These are phyloP conservation scores for Smittia aterrima DNA, from an alignment of 2,888 invertebrate genomes.

Conservation along the genomic window DNA sequence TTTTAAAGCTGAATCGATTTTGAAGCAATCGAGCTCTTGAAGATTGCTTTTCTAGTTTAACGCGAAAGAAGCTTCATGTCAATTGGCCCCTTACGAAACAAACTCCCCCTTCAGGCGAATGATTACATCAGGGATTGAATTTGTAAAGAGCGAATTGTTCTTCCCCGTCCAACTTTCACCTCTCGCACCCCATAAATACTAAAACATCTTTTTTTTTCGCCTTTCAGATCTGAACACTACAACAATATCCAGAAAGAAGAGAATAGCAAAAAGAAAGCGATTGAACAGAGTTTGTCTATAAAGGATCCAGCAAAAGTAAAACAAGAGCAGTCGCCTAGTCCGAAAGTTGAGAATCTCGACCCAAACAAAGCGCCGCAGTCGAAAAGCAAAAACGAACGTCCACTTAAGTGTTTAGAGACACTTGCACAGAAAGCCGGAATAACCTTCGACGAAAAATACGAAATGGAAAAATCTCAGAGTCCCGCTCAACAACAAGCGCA, in stretches of 20 bases:
- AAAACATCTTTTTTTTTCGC: neutral
- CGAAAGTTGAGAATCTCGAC: conserved; percentile 52
- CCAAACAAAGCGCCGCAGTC: conserved; percentile 48
- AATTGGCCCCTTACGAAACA: no score
- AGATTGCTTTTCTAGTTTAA: no score
- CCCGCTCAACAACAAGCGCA: conserved; percentile 53
- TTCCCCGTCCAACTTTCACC: no score
- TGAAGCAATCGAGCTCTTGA: no score
- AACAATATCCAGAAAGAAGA: conserved; percentile 60
- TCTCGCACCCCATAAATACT: no score
- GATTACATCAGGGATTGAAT: no score
- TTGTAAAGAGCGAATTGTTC: no score
- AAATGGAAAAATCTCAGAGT: conserved; percentile 65
- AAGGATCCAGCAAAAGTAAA: conserved; percentile 48
- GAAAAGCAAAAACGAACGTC: conserved; percentile 50
- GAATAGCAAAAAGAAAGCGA: conserved; percentile 34
- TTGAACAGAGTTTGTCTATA: conserved; percentile 25
- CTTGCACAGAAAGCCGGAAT: conserved; percentile 72
- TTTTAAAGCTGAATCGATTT: no score
- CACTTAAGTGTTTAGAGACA: conserved; percentile 68
- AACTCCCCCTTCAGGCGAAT: no score
- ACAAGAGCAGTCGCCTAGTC: conserved; percentile 53
- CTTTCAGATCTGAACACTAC: conserved; percentile 63
- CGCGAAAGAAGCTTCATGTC: no score
- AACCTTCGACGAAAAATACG: conserved; percentile 72